Percentiles rank a stretch among this genome's conserved stretches.
Evolutionary conservation across 23 tunicate species (phyloP).

Genomic region (Halocynthia roretzi): DNA sequence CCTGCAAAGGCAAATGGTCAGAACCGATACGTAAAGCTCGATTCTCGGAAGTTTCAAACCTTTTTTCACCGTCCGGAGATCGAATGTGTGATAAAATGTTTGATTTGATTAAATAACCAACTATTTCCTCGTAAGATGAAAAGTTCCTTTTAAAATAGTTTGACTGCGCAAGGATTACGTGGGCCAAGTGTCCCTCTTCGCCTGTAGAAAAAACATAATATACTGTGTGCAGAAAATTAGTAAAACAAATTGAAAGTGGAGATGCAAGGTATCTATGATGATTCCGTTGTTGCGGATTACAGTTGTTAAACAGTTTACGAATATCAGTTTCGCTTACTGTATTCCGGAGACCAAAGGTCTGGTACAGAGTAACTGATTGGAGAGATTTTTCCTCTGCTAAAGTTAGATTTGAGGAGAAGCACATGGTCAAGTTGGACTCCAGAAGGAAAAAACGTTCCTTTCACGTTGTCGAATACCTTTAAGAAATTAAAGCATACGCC

Average conservation of each 20-base stretch:
- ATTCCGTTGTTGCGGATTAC: too few species aligned
- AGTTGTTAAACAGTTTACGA: neutral
- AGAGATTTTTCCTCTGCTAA: neutral
- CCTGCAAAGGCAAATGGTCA: slow-evolving; percentile 22
- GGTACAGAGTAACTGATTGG: neutral
- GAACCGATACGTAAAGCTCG: slow-evolving; percentile 18
- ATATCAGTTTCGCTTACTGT: slow-evolving; percentile 4
- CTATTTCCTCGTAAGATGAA: neutral
- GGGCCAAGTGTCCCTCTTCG: too few species aligned
- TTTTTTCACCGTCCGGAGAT: neutral
- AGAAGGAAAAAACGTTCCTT: too few species aligned
- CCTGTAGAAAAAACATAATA: too few species aligned
- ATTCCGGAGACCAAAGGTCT: slow-evolving; percentile 5
- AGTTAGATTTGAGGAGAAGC: neutral
- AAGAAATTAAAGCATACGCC: too few species aligned
- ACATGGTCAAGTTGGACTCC: slow-evolving; percentile 13
- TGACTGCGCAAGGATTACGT: too few species aligned
- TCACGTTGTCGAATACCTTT: too few species aligned
- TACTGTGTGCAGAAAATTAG: too few species aligned
- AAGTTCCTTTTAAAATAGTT: too few species aligned
- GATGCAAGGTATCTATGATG: too few species aligned
- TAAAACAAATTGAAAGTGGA: too few species aligned
- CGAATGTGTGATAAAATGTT: neutral
- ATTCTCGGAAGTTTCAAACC: too few species aligned
- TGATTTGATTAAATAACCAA: neutral